Base-by-base conservation (phyloP, 2,797 vertebrate genomes). In the Neoniphon sammara region DNA sequence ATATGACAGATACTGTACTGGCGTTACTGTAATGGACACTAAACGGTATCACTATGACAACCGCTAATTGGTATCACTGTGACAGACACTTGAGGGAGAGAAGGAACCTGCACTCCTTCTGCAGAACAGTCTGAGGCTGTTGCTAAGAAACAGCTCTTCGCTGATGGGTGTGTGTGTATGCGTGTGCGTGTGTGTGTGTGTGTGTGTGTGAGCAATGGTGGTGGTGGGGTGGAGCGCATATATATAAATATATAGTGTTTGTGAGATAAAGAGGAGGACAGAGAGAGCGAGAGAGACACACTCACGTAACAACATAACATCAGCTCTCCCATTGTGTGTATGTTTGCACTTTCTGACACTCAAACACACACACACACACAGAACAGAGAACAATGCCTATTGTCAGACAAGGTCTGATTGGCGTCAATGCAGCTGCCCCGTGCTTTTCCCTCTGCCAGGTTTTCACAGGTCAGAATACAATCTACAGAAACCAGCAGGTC, bases 91-190 rank as follows among this genome's bases (percentile, higher is more conserved):
- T 68, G 34, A 78, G 74, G 57, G 73, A 78, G 66, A 59, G 74
- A 60, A 42, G 53, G 49, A 55, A 67, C 68, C 79, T 65, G 61
- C 56, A 59, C 61, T 50, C 11, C 0, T 69, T 73, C 73, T 67
- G 58, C 73, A 73, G 67, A 82, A 80, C 66, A 72, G 70, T 64
- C 52, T 8, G 20, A 69, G 57, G 53, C 12, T 7, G 89, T 89
- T 91, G 86, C 86, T 89, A 87, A 86, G 88, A 80, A 88, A 91
- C 88, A 84, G 82, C 50, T 81, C 21, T 42, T 62, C 14, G 0
- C 12, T 12, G 50, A 25, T 57, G 42, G 59, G 46, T 60, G 59
- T 46, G 23, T 63, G 53, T 42, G 54, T 62, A 39, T 49, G 39
- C 39, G 68, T 57, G 9, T 23, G 49, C 21, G n/a, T 21, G 49